These are phyloP conservation scores for Diogma glabrata DNA, from an alignment of 2,888 invertebrate genomes.

Conservation along the genomic window DNA sequence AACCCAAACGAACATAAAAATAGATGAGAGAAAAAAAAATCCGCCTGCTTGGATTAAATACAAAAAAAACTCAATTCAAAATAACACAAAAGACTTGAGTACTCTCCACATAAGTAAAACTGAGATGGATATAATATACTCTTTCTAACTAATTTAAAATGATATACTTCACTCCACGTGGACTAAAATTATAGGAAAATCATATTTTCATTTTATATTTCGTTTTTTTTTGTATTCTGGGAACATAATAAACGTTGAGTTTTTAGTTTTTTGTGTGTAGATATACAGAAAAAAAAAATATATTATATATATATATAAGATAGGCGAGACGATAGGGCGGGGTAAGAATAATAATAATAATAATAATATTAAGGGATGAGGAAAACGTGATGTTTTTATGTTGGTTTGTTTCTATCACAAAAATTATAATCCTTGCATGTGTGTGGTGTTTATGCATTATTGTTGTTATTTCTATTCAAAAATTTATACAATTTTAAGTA, in stretches of 20 bases:
- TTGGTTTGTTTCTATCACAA: no score
- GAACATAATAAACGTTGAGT: slow-evolving; percentile 9
- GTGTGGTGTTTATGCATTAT: no score
- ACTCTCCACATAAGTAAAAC: slow-evolving; percentile 3
- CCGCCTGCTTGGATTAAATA: slow-evolving; percentile 10
- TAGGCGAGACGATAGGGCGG: slow-evolving; percentile 8
- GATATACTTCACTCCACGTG: slow-evolving; percentile 4
- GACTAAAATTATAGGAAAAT: background rate
- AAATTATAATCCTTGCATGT: no score
- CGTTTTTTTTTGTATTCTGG: slow-evolving; percentile 8
- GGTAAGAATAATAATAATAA: slow-evolving; percentile 7
- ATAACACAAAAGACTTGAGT: slow-evolving; percentile 9
- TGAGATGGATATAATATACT: background rate
- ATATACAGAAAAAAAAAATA: slow-evolving; percentile 8
- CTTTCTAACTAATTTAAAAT: background rate
- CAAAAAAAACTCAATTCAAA: slow-evolving; percentile 9
- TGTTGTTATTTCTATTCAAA: no score
- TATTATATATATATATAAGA: slow-evolving; percentile 8
- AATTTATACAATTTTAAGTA: no score
- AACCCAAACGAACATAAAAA: slow-evolving; percentile 9
- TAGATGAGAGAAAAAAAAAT: slow-evolving; percentile 10
- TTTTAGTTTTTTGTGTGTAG: slow-evolving; percentile 5
- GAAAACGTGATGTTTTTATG: no score
- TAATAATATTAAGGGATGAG: slow-evolving; percentile 7
- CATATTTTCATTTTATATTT: background rate